phyloP scores from a whole-genome alignment of 2,797 vertebrate genomes.

The Catostomus latipinnis region DNA sequence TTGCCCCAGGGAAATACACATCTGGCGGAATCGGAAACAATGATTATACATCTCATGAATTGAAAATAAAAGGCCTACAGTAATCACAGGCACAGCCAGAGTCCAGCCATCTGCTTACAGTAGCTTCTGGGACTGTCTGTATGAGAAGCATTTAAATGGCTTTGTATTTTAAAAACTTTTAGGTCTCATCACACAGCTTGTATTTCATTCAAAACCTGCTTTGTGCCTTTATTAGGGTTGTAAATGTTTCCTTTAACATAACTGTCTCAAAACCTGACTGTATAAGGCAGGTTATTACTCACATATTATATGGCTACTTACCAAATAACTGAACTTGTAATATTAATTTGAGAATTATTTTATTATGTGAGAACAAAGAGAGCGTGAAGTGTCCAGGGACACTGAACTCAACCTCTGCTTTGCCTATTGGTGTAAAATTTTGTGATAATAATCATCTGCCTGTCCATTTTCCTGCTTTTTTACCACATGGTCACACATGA shows the following conservation, averaged over 20 bases:
- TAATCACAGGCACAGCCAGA: slow-evolving; percentile 48
- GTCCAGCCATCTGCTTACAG: slow-evolving; percentile 51
- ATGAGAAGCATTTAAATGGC: neutral
- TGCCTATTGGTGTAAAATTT: too few relatives aligned
- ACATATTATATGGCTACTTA: too few relatives aligned
- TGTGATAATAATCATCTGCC: too few relatives aligned
- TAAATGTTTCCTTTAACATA: neutral
- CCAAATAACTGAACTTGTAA: too few relatives aligned
- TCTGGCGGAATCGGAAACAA: slow-evolving; percentile 44
- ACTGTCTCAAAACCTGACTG: too few relatives aligned
- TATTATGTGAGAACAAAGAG: too few relatives aligned
- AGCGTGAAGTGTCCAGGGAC: too few relatives aligned
- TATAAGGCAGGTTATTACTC: too few relatives aligned
- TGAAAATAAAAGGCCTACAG: slow-evolving; percentile 31
- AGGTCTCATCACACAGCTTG: neutral
- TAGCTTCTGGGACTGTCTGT: neutral
- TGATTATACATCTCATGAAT: slow-evolving; percentile 41
- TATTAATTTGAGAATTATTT: too few relatives aligned
- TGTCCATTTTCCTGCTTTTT: too few relatives aligned
- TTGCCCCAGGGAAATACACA: slow-evolving; percentile 52
- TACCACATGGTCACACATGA: too few relatives aligned
- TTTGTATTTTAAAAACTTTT: slow-evolving; percentile 1
- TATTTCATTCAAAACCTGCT: neutral
- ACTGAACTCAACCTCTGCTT: too few relatives aligned
- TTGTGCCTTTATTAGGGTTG: neutral